Conservation (phyloP, 23 tunicate genomes). For the Halocynthia aurantium region DNA sequence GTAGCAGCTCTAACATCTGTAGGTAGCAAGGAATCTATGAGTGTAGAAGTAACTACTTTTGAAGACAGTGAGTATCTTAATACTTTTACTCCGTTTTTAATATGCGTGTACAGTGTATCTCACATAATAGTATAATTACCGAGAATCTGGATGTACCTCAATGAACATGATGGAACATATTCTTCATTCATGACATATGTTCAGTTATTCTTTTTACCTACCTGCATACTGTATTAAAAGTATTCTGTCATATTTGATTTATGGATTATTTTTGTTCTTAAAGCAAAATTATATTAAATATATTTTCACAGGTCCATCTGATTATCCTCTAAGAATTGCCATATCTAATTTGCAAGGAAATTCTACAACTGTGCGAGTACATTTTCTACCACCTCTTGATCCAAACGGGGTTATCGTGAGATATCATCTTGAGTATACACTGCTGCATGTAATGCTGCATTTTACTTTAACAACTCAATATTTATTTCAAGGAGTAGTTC, state of each 20-base stretch:
- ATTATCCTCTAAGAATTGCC: conserved; percentile 28
- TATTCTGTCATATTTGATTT: no score
- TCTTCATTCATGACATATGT: no score
- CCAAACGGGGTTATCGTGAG: conserved; percentile 40
- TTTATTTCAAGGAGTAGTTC: neutral
- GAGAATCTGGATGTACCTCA: no score
- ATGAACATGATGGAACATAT: no score
- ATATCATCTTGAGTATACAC: conserved; percentile 35
- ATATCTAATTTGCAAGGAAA: conserved; percentile 16
- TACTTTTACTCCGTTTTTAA: no score
- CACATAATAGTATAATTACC: no score
- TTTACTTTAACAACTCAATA: no score
- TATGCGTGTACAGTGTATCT: no score
- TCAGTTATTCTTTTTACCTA: neutral
- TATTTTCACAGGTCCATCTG: conserved; percentile 28
- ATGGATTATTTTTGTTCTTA: no score
- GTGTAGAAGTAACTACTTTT: conserved; percentile 22
- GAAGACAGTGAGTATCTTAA: conserved; percentile 40
- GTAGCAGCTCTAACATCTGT: conserved; percentile 38
- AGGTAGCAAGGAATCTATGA: conserved; percentile 18
- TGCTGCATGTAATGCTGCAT: neutral
- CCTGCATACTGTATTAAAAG: neutral
- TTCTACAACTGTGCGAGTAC: conserved; percentile 36
- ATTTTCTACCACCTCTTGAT: conserved; percentile 37
- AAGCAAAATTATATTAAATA: neutral